Evolutionary conservation across 2,797 vertebrate genomes (phyloP).

Genomic region (Phrynocephalus guinanensis): DNA sequence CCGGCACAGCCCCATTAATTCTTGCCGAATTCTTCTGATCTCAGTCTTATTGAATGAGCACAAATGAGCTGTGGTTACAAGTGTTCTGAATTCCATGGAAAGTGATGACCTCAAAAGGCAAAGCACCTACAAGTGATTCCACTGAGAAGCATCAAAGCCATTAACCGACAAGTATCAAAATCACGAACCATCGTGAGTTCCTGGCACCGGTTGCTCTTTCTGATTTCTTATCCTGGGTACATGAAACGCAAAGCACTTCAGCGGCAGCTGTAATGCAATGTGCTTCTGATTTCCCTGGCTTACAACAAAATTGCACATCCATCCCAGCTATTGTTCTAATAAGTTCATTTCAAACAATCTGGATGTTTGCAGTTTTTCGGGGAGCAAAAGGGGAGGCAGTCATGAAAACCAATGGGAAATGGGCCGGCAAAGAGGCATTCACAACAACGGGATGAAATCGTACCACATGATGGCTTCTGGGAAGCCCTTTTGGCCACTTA

Average conservation of each 20-base stretch:
- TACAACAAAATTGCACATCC: neutral
- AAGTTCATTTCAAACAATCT: neutral
- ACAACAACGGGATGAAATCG: no score
- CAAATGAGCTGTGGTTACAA: neutral
- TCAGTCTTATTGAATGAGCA: neutral
- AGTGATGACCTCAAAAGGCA: neutral
- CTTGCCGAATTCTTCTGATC: neutral
- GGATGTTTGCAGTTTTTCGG: no score
- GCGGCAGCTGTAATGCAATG: neutral
- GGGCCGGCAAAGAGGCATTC: no score
- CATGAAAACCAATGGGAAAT: neutral
- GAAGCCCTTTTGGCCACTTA: neutral
- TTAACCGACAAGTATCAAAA: neutral
- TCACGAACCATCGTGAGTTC: rapidly evolving
- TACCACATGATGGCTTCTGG: neutral
- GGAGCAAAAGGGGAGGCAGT: neutral
- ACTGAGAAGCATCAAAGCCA: neutral
- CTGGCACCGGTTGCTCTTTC: neutral
- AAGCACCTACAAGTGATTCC: conserved; percentile 30
- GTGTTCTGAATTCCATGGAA: neutral
- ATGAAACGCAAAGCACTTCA: neutral
- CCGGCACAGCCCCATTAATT: neutral
- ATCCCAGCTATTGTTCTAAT: neutral
- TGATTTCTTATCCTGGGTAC: neutral
- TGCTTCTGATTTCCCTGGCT: neutral